Conservation (phyloP, 1,140 invertebrate species). For the Thaumatotibia leucotreta region DNA sequence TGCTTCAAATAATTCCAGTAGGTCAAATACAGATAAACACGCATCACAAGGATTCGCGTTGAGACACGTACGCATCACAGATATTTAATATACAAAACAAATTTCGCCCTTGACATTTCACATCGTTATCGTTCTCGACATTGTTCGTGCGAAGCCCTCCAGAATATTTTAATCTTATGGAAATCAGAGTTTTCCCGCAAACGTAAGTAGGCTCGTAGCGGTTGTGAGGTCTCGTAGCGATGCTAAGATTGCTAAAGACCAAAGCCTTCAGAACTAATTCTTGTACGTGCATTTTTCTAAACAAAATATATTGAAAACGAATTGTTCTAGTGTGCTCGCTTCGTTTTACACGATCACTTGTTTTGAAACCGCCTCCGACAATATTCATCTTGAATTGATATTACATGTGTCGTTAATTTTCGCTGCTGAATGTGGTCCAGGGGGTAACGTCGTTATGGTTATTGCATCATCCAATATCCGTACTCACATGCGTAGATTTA, state of each 20-base stretch:
- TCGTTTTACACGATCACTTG: neutral
- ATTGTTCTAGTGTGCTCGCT: neutral
- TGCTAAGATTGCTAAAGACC: neutral
- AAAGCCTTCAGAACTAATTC: neutral
- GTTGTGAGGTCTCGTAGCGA: neutral
- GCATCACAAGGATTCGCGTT: neutral
- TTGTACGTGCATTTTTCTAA: neutral
- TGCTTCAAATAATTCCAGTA: too few species aligned
- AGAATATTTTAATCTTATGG: conserved; percentile 8
- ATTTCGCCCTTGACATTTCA: neutral
- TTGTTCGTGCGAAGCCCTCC: neutral
- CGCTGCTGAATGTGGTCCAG: neutral
- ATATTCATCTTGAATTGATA: neutral
- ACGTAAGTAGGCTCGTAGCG: neutral
- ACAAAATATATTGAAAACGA: neutral
- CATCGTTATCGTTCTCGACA: neutral
- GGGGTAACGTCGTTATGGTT: neutral
- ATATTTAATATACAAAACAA: neutral
- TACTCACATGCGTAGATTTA: neutral
- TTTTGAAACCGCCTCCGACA: too few species aligned
- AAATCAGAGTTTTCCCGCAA: neutral
- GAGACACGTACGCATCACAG: neutral
- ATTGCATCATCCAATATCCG: neutral
- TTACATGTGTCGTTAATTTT: neutral
- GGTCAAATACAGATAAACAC: too few species aligned